Percentiles rank a stretch among this genome's conserved stretches.
Evolutionary conservation across 2,888 invertebrate genomes (phyloP).

Genomic region (Zygothrica quintamaculata): DNA sequence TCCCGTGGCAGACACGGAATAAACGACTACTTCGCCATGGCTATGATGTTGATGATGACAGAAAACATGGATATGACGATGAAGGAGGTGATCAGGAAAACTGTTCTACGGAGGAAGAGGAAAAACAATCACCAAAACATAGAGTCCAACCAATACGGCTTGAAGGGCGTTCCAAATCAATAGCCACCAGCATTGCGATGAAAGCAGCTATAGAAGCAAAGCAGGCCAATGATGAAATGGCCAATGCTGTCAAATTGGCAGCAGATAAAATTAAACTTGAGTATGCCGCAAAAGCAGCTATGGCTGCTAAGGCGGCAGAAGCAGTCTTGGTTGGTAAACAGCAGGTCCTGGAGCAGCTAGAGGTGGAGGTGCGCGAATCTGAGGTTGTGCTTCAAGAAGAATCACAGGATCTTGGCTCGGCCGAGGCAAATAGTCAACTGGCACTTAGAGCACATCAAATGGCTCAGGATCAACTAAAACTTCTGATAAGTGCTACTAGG

Average conservation of each 20-base stretch:
- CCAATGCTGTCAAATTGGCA: slow-evolving; percentile 89
- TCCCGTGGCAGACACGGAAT: slow-evolving; percentile 1
- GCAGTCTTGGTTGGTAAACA: slow-evolving; percentile 89
- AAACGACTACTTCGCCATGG: slow-evolving; percentile 15
- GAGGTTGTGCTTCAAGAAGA: slow-evolving; percentile 87
- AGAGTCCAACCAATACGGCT: background rate
- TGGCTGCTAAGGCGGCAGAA: slow-evolving; percentile 89
- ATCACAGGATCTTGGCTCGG: slow-evolving; percentile 86
- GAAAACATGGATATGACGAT: background rate
- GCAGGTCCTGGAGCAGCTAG: slow-evolving; percentile 88
- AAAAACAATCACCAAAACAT: too few relatives aligned
- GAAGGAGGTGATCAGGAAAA: background rate
- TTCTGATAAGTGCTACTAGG: slow-evolving; percentile 84
- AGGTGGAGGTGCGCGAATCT: slow-evolving; percentile 88
- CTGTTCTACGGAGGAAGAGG: background rate
- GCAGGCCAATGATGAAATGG: slow-evolving; percentile 83
- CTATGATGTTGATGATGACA: background rate
- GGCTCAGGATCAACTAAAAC: slow-evolving; percentile 86
- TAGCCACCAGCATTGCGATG: slow-evolving; percentile 88
- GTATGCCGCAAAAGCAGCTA: slow-evolving; percentile 88
- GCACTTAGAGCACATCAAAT: slow-evolving; percentile 87
- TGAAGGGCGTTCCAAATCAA: slow-evolving; percentile 49
- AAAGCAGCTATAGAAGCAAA: slow-evolving; percentile 89
- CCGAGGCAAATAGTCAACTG: slow-evolving; percentile 87
- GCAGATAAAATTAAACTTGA: slow-evolving; percentile 89